A percentile compares a stretch with the other conserved stretches of the same genome.
phyloP scores from a whole-genome alignment of 2,113 vertebrate species.

The Cephalopterus ornatus region DNA sequence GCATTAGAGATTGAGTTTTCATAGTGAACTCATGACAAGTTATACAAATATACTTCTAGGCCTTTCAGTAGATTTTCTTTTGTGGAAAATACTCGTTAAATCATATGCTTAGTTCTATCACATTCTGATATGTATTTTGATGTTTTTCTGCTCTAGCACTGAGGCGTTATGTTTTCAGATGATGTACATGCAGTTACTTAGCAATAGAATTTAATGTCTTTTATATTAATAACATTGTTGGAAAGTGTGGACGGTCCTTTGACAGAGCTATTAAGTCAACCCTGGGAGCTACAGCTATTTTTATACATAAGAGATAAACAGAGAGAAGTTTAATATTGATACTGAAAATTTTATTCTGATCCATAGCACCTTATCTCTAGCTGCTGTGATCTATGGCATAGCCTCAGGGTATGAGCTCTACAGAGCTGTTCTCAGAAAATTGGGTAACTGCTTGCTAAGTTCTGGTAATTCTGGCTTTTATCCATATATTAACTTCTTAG shows the following conservation, averaged over 20 bases:
- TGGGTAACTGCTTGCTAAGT: background rate
- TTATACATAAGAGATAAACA: conserved; percentile 5
- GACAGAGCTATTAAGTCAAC: conserved; percentile 45
- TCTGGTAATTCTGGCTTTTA: background rate
- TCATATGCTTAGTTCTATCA: background rate
- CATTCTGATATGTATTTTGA: background rate
- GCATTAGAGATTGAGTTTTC: background rate
- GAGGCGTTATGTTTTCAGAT: background rate
- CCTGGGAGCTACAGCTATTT: conserved; percentile 36
- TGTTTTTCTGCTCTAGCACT: background rate
- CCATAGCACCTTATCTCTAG: background rate
- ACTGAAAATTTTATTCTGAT: conserved; percentile 15
- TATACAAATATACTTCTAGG: background rate
- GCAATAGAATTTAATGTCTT: conserved; percentile 30
- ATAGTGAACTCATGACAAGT: background rate
- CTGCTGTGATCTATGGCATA: background rate
- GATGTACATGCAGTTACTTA: conserved; percentile 41
- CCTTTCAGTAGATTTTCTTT: background rate
- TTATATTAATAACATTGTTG: background rate
- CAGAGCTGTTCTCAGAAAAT: background rate
- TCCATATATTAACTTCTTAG: background rate
- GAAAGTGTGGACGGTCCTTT: conserved; percentile 6
- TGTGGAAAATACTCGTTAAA: background rate
- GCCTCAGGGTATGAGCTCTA: background rate
- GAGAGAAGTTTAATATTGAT: conserved; percentile 24